These are phyloP conservation scores for Oxyteleia sp. DNA, from an alignment of 2,888 invertebrate species.

Conservation along the genomic window DNA sequence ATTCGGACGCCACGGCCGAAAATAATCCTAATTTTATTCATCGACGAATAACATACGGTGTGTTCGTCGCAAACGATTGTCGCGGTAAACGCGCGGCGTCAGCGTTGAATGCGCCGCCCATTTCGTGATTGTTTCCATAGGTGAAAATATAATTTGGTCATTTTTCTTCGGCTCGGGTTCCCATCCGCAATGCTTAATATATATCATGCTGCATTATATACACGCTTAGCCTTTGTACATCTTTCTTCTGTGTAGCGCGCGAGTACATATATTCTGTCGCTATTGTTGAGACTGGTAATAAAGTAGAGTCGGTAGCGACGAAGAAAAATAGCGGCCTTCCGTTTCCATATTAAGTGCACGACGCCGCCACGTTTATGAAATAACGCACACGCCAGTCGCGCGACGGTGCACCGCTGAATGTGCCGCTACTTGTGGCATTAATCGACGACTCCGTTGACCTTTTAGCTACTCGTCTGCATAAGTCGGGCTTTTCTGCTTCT, in stretches of 20 bases:
- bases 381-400: constrained; percentile 36
- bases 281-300: constrained; percentile 67
- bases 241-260: constrained; percentile 49
- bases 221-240: constrained; percentile 55
- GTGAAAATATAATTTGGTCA: constrained; percentile 55
- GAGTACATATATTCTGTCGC: constrained; percentile 44
- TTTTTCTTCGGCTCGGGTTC: constrained; percentile 47
- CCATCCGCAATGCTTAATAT: constrained; percentile 49
- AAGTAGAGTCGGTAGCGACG: constrained; percentile 66
- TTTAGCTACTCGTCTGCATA: constrained; percentile 11
- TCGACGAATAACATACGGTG: constrained; percentile 1
- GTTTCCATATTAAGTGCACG: constrained; percentile 67
- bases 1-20: constrained; percentile 1
- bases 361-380: constrained; percentile 52
- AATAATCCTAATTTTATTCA: constrained; percentile 21
- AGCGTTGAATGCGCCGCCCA: constrained; percentile 9
- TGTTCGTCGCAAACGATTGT: background rate
- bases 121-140: constrained; percentile 49
- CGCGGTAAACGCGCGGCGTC: constrained; percentile 9
- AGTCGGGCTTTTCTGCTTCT: constrained; percentile 9
- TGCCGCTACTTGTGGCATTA: constrained; percentile 28
- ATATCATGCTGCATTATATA: constrained; percentile 56
- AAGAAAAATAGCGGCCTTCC: constrained; percentile 69
- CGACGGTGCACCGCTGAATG: constrained; percentile 25
- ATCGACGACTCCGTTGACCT: constrained; percentile 30